Evolutionary conservation across 2,797 vertebrate species (phyloP), one percentile per base, ranked within the genome.

Genomic region (Microctenopoma stevenorrisi): DNA sequence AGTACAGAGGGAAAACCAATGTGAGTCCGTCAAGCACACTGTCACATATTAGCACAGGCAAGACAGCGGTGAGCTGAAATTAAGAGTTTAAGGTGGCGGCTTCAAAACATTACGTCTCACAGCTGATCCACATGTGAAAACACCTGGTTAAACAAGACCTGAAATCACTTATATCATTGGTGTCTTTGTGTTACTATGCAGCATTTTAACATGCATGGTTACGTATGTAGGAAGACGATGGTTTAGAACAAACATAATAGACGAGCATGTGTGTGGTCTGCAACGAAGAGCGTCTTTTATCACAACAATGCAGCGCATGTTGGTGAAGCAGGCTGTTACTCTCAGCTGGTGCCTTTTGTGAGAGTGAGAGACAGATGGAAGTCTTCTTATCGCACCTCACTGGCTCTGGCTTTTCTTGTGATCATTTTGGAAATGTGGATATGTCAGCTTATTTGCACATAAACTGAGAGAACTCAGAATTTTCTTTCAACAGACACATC

Each of bases 221-320:
- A 8, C 58, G 54, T 30, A 8, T 37, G 48, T 71, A 50, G 52
- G 47, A 40, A 60, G 26, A 40, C 47, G 40, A 57, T 13, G 5
- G 7, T n/a, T 60, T 57, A 68, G 30, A 38, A 22, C 64, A 54
- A 40, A 8, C 15, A 40, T 61, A 33, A 60, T 2, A 42, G 46
- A 69, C 50, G 61, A 59, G 50, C 51, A 51, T 56, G 48, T 59
- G 48, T 64, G 64, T 33, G 14, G 50, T 74, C 57, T 64, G 54
- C 46, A 79, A 78, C 78, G 55, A 76, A 76, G 40, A 73, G 49
- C 3, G 49, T 65, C 47, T 78, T 82, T 84, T 49, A 86, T 89
- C 85, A 66, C 60, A 80, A 82, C 76, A 82, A 69, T 74, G 60
- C 78, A 84, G 78, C 82, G 81, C 43, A 54, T 83, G 76, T 83